A percentile compares a stretch with the other conserved stretches of the same genome.
Evolutionary conservation across 2,113 vertebrate genomes (phyloP).

Genomic region (Corythornis vintsioides): DNA sequence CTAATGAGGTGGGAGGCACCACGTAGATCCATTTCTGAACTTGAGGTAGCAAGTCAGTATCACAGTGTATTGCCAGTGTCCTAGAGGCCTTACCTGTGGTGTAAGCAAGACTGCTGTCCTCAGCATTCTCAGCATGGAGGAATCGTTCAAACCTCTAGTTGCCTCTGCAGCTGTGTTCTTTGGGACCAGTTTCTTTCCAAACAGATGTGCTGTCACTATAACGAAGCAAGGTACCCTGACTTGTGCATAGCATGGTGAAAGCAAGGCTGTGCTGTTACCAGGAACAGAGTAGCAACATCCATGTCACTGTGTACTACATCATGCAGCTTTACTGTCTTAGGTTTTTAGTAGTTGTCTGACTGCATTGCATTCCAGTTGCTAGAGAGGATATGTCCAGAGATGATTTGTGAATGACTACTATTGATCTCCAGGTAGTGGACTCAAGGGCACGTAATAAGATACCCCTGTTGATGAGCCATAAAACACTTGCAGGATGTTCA

Average conservation of each 20-base stretch:
- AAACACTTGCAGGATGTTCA: not conserved
- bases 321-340: not conserved
- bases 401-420: not conserved
- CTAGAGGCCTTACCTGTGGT: not conserved
- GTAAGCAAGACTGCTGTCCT: not conserved
- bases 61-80: rapidly evolving
- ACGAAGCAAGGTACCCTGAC: not conserved
- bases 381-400: not conserved
- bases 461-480: not conserved
- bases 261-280: not conserved
- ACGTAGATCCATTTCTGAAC: rapidly evolving
- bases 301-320: not conserved
- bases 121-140: not conserved
- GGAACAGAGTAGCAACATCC: not conserved
- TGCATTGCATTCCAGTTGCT: not conserved
- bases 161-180: not conserved
- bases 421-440: not conserved
- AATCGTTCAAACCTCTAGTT: not conserved
- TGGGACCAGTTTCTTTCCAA: not conserved
- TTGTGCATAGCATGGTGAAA: not conserved
- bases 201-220: rapidly evolving
- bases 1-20: not conserved
- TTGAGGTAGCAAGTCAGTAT: not conserved
- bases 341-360: not conserved
- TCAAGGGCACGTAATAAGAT: not conserved